Conservation (phyloP, 1,140 invertebrate species). For the Phortica variegata region DNA sequence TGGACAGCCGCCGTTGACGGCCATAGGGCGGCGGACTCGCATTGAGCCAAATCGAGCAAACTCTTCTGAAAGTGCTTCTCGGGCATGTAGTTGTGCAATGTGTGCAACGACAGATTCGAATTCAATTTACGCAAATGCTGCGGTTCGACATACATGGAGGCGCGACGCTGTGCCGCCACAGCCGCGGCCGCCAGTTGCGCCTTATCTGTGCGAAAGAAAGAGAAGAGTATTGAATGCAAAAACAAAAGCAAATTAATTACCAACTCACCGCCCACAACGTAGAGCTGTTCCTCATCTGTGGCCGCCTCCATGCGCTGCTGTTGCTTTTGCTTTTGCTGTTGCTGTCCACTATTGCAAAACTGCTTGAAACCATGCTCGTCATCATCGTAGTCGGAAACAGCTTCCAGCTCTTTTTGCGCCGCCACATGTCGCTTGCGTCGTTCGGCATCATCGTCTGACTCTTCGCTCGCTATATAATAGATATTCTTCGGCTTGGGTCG, state of each 20-base stretch:
- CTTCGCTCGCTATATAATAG: constrained; percentile 40
- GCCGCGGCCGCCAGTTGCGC: constrained; percentile 22
- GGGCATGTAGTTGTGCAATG: constrained; percentile 10
- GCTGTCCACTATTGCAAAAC: constrained; percentile 15
- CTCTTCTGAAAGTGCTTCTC: constrained; percentile 15
- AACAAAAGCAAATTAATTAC: background rate
- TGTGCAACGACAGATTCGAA: constrained; percentile 46
- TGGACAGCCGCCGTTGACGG: background rate
- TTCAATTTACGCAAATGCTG: constrained; percentile 31
- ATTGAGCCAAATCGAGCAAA: constrained; percentile 15
- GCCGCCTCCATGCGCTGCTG: no score
- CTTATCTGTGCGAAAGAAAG: constrained; percentile 16
- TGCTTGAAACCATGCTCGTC: constrained; percentile 38
- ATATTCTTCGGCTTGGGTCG: constrained; percentile 50
- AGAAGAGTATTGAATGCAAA: background rate
- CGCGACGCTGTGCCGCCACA: constrained; percentile 16
- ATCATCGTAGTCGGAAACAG: constrained; percentile 1
- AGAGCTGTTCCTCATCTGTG: constrained; percentile 41
- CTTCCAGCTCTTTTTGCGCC: background rate
- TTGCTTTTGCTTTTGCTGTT: no score
- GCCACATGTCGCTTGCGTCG: background rate
- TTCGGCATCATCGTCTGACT: constrained; percentile 10
- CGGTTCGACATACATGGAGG: constrained; percentile 33
- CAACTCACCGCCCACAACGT: constrained; percentile 37
- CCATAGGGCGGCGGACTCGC: constrained; percentile 6